Percentiles rank a stretch among this genome's conserved stretches.
These are phyloP conservation scores for Ennomos erosarius DNA, from an alignment of 2,888 invertebrate species.

Conservation along the genomic window DNA sequence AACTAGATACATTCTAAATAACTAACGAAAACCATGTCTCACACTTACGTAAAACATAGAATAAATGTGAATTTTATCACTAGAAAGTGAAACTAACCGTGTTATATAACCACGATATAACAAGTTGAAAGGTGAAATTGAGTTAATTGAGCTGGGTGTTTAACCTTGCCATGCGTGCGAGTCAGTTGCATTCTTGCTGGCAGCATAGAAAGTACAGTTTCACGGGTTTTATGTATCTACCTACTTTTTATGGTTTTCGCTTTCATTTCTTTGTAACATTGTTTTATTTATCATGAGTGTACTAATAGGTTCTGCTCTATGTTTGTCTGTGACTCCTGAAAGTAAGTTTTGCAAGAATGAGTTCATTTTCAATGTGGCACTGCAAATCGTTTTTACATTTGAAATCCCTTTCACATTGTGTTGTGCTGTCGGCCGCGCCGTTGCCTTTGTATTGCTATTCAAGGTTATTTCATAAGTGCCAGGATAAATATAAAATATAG, in stretches of 20 bases:
- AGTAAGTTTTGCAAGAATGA: conserved; percentile 54
- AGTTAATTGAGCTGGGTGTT: conserved; percentile 61
- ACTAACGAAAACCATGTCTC: conserved; percentile 2
- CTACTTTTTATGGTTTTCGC: conserved; percentile 13
- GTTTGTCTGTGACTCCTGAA: conserved; percentile 62
- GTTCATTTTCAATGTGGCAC: neutral
- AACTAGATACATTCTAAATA: neutral
- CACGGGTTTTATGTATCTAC: conserved; percentile 31
- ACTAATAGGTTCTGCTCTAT: conserved; percentile 64
- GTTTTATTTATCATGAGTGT: conserved; percentile 54
- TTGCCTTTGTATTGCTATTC: conserved; percentile 8
- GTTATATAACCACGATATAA: conserved; percentile 77
- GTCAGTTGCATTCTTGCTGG: conserved; percentile 43
- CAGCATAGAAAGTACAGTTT: conserved; percentile 60
- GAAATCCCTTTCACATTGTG: conserved; percentile 7
- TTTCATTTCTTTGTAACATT: conserved; percentile 25
- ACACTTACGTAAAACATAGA: conserved; percentile 35
- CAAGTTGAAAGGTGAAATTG: conserved; percentile 77
- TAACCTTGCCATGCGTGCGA: conserved; percentile 56
- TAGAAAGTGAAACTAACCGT: conserved; percentile 68
- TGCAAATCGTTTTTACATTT: neutral
- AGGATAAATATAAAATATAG: neutral
- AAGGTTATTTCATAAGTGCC: conserved; percentile 15
- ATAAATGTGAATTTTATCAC: conserved; percentile 45
- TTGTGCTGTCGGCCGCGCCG: conserved; percentile 15